A percentile compares a stretch with the other conserved stretches of the same genome.
Evolutionary conservation across 2,113 vertebrate genomes (phyloP).

Genomic region (Brevimyrus niger): DNA sequence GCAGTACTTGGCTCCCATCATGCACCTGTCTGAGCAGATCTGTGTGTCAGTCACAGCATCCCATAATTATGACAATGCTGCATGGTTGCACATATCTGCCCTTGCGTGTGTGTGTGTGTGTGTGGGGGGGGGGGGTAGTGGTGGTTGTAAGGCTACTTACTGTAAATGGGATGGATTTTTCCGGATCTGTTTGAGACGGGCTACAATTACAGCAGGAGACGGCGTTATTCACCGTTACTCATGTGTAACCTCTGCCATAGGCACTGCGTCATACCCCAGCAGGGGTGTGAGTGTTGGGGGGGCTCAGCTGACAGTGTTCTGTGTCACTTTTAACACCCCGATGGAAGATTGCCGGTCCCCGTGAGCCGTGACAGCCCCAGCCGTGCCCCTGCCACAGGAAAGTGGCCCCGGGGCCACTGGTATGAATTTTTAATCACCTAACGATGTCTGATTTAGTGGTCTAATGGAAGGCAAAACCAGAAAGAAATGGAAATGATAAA

Average conservation of each 20-base stretch:
- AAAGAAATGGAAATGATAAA: constrained; percentile 9
- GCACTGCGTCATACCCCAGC: neutral
- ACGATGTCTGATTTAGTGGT: neutral
- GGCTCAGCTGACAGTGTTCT: neutral
- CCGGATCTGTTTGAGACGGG: neutral
- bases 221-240: neutral
- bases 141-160: neutral
- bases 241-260: neutral
- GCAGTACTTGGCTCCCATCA: neutral
- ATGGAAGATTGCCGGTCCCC: neutral
- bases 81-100: neutral
- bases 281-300: neutral
- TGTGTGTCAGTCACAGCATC: neutral
- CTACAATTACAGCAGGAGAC: neutral
- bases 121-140: neutral
- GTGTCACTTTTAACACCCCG: neutral
- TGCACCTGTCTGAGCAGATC: neutral
- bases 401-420: neutral
- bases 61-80: neutral
- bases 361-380: neutral
- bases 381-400: neutral
- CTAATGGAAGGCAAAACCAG: neutral
- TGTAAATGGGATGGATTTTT: neutral
- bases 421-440: constrained; percentile 9
- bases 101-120: neutral